phyloP scores from a whole-genome alignment of 2,888 invertebrate genomes.

The Pristionchus fissidentatus region DNA sequence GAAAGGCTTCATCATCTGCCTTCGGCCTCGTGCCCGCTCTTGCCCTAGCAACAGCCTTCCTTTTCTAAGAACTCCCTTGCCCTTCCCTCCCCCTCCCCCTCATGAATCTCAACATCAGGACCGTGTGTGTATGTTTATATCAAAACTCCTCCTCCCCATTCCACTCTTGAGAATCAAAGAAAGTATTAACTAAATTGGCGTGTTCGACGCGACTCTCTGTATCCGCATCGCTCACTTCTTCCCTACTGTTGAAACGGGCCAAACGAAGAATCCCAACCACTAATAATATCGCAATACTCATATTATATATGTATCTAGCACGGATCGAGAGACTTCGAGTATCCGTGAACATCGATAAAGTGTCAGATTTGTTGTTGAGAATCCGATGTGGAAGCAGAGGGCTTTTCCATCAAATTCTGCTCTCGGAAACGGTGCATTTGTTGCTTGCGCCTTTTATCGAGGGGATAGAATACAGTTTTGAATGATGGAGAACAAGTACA shows the following conservation, averaged over 20 bases:
- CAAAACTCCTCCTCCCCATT: neutral
- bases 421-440: no score
- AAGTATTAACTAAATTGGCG: neutral
- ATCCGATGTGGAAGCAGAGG: no score
- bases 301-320: no score
- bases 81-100: neutral
- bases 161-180: neutral
- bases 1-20: neutral
- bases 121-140: neutral
- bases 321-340: no score
- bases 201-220: no score
- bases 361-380: no score
- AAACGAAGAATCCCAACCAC: neutral
- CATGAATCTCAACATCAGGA: conserved; percentile 38
- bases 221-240: neutral
- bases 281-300: no score
- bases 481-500: no score
- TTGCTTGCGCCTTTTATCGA: no score
- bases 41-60: neutral
- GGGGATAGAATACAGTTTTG: no score
- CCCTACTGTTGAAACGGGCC: conserved; percentile 37
- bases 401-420: no score
- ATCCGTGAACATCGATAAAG: no score
- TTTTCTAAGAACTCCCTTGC: conserved; percentile 6
- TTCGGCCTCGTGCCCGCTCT: neutral